These are phyloP conservation scores for Salvelinus alpinus DNA, from an alignment of 2,113 vertebrate species.

Conservation along the genomic window DNA sequence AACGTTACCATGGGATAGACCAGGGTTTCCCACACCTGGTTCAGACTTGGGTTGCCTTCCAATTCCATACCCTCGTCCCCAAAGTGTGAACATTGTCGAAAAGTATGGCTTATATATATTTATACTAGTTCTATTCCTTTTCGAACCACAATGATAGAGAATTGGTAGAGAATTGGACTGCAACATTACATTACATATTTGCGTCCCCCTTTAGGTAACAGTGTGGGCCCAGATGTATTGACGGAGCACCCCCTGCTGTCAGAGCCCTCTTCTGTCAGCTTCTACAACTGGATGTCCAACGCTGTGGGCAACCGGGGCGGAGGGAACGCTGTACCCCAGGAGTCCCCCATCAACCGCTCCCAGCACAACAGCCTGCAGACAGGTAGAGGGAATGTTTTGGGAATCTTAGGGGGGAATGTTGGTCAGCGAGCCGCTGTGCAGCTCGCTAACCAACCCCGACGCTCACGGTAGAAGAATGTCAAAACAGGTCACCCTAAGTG, in stretches of 20 bases:
- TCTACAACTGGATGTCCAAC: conserved; percentile 99
- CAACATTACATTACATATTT: background rate
- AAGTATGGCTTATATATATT: background rate
- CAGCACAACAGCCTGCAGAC: conserved; percentile 92
- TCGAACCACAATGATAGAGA: no score
- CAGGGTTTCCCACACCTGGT: no score
- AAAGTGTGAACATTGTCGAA: background rate
- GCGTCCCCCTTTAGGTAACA: conserved; percentile 73
- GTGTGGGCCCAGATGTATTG: conserved; percentile 85
- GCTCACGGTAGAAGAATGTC: no score
- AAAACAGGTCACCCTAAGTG: background rate
- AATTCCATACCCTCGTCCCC: background rate
- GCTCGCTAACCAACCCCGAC: no score
- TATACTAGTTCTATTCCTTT: no score
- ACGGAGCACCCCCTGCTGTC: conserved; percentile 94
- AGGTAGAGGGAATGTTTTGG: conserved; percentile 69
- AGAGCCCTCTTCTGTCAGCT: conserved; percentile 94
- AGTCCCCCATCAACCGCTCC: conserved; percentile 84
- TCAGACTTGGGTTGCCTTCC: background rate
- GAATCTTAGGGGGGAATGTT: background rate
- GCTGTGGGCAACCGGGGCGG: conserved; percentile 91
- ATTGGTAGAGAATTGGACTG: background rate
- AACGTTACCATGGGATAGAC: no score
- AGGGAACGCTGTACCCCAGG: conserved; percentile 73
- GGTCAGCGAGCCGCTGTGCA: no score